A percentile compares a stretch with the other conserved stretches of the same genome.
Evolutionary conservation across 1,140 invertebrate species (phyloP).

Genomic region (Bombus fervidus): DNA sequence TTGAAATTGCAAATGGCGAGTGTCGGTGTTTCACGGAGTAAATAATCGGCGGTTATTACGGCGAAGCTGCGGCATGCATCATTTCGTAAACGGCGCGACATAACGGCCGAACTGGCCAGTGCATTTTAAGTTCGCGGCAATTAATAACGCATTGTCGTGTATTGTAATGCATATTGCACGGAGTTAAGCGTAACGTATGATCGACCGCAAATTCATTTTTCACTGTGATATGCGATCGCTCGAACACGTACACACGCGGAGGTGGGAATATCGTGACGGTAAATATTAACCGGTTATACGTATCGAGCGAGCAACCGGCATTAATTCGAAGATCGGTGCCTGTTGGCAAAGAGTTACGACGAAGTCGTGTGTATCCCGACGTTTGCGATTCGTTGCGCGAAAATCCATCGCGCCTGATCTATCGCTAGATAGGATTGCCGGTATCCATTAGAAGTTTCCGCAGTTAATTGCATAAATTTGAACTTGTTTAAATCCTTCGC

Average conservation of each 20-base stretch:
- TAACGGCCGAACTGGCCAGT: background rate
- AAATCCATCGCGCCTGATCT: background rate
- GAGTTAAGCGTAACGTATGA: constrained; percentile 21
- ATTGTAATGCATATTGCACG: constrained; percentile 15
- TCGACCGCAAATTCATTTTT: constrained; percentile 43
- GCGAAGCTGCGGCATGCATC: background rate
- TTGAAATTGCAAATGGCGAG: background rate
- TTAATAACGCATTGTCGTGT: constrained; percentile 33
- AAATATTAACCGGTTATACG: constrained; percentile 24
- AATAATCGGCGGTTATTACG: background rate
- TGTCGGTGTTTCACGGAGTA: background rate
- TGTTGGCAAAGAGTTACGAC: background rate
- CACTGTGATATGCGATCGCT: constrained; percentile 15
- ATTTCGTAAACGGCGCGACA: background rate
- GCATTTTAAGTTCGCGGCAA: constrained; percentile 15
- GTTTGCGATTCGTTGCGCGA: background rate
- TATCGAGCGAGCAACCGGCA: background rate
- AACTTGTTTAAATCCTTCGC: too few species aligned
- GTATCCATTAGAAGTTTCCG: too few species aligned
- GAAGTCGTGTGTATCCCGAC: background rate
- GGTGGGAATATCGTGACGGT: background rate
- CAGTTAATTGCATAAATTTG: too few species aligned
- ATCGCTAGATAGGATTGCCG: too few species aligned
- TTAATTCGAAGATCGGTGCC: constrained; percentile 7
- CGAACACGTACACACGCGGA: background rate